phyloP scores from a whole-genome alignment of 2,888 invertebrate genomes.

The Sarcophaga subvicina region DNA sequence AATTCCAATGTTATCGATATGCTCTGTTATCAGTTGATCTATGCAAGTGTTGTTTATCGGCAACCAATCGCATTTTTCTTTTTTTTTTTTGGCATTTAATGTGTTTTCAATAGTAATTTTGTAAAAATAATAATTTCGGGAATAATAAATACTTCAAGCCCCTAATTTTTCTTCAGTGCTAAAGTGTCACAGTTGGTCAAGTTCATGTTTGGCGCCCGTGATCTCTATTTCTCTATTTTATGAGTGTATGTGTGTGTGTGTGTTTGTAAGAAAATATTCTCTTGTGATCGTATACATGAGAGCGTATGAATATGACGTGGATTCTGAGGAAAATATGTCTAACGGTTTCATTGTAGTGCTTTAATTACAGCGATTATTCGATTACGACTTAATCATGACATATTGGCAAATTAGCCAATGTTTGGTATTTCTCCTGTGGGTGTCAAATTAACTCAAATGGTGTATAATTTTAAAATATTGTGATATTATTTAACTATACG shows the following conservation, averaged over 20 bases:
- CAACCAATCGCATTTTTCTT: no score
- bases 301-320: neutral
- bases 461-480: no score
- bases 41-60: neutral
- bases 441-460: no score
- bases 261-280: neutral
- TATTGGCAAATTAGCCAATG: neutral
- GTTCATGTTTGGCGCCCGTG: conserved; percentile 76
- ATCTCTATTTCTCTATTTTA: conserved; percentile 65
- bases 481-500: no score
- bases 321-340: conserved; percentile 12
- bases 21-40: no score
- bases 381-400: conserved; percentile 17
- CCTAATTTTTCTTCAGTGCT: conserved; percentile 27
- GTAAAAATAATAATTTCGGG: neutral
- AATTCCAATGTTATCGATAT: neutral
- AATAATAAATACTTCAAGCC: neutral
- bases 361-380: conserved; percentile 39
- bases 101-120: no score
- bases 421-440: neutral
- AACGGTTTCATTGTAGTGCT: conserved; percentile 19
- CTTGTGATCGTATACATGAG: neutral
- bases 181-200: conserved; percentile 71
- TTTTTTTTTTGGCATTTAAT: no score
- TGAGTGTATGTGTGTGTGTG: no score